phyloP scores from a whole-genome alignment of 2,113 vertebrate species.

The Actenoides hombroni region DNA sequence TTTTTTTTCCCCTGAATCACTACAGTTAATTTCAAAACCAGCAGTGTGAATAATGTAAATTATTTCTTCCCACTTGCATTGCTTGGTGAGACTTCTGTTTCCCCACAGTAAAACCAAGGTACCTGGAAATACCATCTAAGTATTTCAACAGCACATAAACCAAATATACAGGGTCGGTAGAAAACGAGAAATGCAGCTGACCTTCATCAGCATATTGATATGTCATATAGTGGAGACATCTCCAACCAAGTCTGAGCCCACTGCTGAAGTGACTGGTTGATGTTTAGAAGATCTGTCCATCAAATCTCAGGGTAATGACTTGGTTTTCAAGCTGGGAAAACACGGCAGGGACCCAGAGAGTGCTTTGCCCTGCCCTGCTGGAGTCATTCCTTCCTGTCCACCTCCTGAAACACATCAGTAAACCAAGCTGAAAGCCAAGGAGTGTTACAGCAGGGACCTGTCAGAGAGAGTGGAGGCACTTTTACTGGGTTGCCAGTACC shows the following conservation, averaged over 20 bases:
- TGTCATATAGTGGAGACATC: neutral
- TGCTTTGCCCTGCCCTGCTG: neutral
- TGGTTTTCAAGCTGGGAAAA: neutral
- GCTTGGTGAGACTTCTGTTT: conserved; percentile 14
- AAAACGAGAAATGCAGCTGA: neutral
- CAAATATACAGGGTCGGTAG: neutral
- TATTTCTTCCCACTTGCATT: neutral
- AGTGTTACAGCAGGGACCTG: neutral
- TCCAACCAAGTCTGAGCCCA: neutral
- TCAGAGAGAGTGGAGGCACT: neutral
- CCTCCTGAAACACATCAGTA: neutral
- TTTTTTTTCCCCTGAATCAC: neutral
- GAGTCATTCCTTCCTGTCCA: neutral
- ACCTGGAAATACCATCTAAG: conserved; percentile 4
- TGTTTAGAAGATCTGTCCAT: neutral
- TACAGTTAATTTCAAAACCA: conserved; percentile 47
- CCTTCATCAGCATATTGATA: neutral
- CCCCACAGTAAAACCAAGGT: neutral
- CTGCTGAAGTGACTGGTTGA: neutral
- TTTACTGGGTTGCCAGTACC: rapidly evolving
- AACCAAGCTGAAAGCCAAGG: neutral
- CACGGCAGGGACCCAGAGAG: rapidly evolving
- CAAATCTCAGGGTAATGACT: neutral
- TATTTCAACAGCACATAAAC: neutral
- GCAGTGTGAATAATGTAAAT: neutral